Conservation (phyloP, 2,888 invertebrate species). For the Tortricodes alternella region DNA sequence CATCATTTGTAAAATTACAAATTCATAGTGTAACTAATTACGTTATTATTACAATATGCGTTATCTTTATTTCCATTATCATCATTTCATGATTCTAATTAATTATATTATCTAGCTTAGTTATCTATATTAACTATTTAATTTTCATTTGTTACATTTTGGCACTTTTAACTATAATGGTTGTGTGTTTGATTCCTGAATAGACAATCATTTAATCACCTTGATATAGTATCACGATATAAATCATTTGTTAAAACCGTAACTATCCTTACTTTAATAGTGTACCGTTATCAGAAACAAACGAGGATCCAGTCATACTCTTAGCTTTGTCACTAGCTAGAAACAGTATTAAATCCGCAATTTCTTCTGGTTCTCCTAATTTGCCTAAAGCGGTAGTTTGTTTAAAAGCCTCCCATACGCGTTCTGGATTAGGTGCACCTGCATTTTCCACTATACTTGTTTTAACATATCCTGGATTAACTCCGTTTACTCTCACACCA, state of each 20-base stretch:
- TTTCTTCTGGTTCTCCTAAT: slow-evolving; percentile 17
- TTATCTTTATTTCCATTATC: too few relatives aligned
- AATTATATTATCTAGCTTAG: too few relatives aligned
- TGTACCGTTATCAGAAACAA: slow-evolving; percentile 1
- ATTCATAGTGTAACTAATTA: too few relatives aligned
- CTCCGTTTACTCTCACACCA: slow-evolving; percentile 32
- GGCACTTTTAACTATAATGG: too few relatives aligned
- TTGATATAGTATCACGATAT: too few relatives aligned
- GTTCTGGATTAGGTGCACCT: slow-evolving; percentile 10
- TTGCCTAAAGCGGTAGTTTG: not conserved
- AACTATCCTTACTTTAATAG: not conserved
- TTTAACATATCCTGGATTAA: slow-evolving; percentile 31
- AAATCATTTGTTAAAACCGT: not conserved
- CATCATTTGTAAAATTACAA: too few relatives aligned
- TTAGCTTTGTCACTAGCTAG: slow-evolving; percentile 28
- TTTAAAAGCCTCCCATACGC: not conserved
- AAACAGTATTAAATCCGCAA: slow-evolving; percentile 19
- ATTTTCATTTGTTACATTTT: too few relatives aligned
- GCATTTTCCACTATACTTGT: slow-evolving; percentile 25
- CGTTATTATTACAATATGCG: too few relatives aligned
- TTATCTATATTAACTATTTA: too few relatives aligned
- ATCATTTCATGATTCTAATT: too few relatives aligned
- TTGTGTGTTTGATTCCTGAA: too few relatives aligned
- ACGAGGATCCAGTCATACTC: slow-evolving; percentile 24
- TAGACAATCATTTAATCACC: not conserved